Evolutionary conservation across 2,113 vertebrate genomes (phyloP).

Genomic region (Romanogobio albipinnatus): DNA sequence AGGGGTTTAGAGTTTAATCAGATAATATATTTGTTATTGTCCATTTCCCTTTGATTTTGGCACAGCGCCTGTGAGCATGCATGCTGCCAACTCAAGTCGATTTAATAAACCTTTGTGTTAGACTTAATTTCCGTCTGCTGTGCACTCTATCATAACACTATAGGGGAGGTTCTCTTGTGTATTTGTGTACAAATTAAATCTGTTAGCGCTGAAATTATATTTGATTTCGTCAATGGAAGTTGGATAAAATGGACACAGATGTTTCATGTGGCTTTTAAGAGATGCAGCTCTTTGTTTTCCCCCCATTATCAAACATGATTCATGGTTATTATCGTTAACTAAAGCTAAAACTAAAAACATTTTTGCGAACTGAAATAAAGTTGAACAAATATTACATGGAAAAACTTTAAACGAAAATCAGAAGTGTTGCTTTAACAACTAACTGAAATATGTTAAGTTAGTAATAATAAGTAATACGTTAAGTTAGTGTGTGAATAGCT

Average conservation of each 20-base stretch:
- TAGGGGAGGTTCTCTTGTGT: neutral
- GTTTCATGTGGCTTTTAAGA: neutral
- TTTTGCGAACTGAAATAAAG: no score
- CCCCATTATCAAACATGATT: no score
- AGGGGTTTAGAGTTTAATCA: slow-evolving; percentile 49
- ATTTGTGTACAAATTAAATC: slow-evolving; percentile 17
- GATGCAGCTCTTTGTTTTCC: neutral
- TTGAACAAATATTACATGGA: no score
- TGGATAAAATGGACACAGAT: slow-evolving; percentile 19
- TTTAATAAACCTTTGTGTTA: slow-evolving; percentile 62
- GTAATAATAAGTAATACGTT: no score
- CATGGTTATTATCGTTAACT: no score
- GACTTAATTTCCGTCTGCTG: slow-evolving; percentile 46
- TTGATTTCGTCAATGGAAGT: slow-evolving; percentile 39
- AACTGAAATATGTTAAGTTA: no score
- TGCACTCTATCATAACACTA: slow-evolving; percentile 22
- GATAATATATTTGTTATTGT: slow-evolving; percentile 62
- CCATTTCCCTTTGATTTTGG: slow-evolving; percentile 66
- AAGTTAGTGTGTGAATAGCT: no score
- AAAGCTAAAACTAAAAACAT: no score
- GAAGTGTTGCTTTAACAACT: no score
- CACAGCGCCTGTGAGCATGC: slow-evolving; percentile 41
- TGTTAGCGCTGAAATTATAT: slow-evolving; percentile 6
- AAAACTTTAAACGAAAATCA: no score
- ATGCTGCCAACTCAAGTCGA: slow-evolving; percentile 65